phyloP scores from a whole-genome alignment of 2,113 vertebrate genomes.

The Rana temporaria region DNA sequence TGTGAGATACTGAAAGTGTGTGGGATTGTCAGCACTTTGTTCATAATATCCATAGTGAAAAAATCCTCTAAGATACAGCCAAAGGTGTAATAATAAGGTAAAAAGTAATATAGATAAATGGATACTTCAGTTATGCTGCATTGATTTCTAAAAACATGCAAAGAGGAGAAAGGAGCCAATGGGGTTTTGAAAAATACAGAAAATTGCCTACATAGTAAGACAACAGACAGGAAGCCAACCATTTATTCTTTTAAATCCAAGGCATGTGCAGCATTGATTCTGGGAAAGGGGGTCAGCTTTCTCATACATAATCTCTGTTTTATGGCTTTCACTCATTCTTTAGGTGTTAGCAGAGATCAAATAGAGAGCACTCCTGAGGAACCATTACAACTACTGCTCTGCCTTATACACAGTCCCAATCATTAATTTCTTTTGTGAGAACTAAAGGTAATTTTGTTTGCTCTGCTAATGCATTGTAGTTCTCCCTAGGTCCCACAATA shows the following conservation, averaged over 20 bases:
- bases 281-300: constrained; percentile 69
- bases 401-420: constrained; percentile 63
- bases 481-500: constrained; percentile 74
- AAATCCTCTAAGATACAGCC: too few relatives aligned
- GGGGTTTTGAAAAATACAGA: not conserved
- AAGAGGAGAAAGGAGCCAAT: not conserved
- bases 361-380: constrained; percentile 77
- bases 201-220: not conserved
- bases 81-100: too few relatives aligned
- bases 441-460: constrained; percentile 82
- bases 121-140: too few relatives aligned
- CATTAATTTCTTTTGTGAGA: constrained; percentile 80
- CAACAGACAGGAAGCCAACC: constrained; percentile 50
- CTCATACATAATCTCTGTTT: constrained; percentile 75
- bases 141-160: too few relatives aligned
- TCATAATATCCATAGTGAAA: too few relatives aligned
- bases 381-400: constrained; percentile 64
- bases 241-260: constrained; percentile 48
- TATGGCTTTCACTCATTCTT: constrained; percentile 75
- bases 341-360: constrained; percentile 84
- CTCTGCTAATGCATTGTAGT: constrained; percentile 77
- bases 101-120: too few relatives aligned
- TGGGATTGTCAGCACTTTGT: too few relatives aligned
- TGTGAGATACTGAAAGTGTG: too few relatives aligned
- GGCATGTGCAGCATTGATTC: constrained; percentile 62